Percentiles rank a stretch among this genome's conserved stretches.
These are phyloP conservation scores for Halichoeres trimaculatus DNA, from an alignment of 2,113 vertebrate species.

Conservation along the genomic window DNA sequence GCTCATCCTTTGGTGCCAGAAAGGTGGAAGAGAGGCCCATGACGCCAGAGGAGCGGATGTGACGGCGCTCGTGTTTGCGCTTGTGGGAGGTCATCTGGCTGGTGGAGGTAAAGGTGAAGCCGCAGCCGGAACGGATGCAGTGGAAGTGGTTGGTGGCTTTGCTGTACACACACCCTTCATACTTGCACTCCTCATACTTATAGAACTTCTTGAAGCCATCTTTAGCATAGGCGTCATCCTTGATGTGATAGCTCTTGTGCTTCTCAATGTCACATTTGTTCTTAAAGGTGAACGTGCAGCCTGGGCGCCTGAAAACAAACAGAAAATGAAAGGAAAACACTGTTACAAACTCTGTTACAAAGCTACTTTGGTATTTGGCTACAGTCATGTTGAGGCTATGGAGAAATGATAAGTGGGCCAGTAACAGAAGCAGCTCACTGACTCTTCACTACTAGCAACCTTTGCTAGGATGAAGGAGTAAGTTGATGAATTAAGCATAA, in stretches of 20 bases:
- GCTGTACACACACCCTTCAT: constrained; percentile 99
- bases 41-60: constrained; percentile 91
- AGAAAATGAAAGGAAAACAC: constrained; percentile 27
- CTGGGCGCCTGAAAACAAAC: constrained; percentile 87
- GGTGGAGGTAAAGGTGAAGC: constrained; percentile 99
- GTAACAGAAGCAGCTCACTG: constrained; percentile 37
- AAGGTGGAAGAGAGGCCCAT: constrained; percentile 90
- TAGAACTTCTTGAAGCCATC: constrained; percentile 99
- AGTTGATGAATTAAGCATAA: constrained; percentile 26
- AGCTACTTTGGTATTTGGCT: not conserved
- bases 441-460: constrained; percentile 31
- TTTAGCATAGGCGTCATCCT: constrained; percentile 99
- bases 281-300: constrained; percentile 99
- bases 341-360: not conserved
- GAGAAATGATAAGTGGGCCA: constrained; percentile 34
- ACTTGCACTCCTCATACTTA: constrained; percentile 99
- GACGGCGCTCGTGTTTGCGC: constrained; percentile 96
- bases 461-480: constrained; percentile 23
- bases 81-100: constrained; percentile 99
- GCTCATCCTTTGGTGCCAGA: constrained; percentile 92
- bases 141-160: constrained; percentile 99
- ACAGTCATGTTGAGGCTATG: constrained; percentile 23
- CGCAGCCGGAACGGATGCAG: constrained; percentile 97
- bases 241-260: constrained; percentile 99
- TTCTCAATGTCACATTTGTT: constrained; percentile 99